Evolutionary conservation across 2,113 vertebrate species (phyloP).

Genomic region (Semnornis frantzii): DNA sequence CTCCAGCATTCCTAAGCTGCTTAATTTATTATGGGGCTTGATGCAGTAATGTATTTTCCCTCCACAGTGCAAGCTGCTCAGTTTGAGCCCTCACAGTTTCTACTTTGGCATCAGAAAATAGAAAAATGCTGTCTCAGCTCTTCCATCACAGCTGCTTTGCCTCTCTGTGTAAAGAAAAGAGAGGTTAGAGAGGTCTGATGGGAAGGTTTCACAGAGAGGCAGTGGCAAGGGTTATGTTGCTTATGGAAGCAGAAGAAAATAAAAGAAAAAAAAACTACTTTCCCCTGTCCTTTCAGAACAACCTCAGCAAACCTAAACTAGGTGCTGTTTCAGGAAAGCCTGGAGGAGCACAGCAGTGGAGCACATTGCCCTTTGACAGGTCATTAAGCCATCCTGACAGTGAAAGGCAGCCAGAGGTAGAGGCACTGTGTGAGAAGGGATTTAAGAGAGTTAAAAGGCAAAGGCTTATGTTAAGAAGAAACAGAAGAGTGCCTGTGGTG

Average conservation of each 20-base stretch:
- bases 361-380: background rate
- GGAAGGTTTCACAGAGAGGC: background rate
- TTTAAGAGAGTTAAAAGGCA: background rate
- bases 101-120: background rate
- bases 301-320: background rate
- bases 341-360: background rate
- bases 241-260: background rate
- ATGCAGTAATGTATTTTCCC: background rate
- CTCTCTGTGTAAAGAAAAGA: background rate
- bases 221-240: background rate
- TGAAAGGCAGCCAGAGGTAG: background rate
- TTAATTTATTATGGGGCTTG: background rate
- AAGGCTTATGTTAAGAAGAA: background rate
- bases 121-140: background rate
- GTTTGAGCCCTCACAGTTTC: background rate
- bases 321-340: background rate
- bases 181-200: background rate
- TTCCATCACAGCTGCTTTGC: background rate
- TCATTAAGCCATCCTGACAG: background rate
- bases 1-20: background rate
- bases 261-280: background rate
- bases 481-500: no score
- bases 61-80: background rate
- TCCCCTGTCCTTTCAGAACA: background rate
- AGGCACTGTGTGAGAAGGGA: background rate